These are phyloP conservation scores for Xanthorhoe spadicearia DNA, from an alignment of 2,888 invertebrate species.

Conservation along the genomic window DNA sequence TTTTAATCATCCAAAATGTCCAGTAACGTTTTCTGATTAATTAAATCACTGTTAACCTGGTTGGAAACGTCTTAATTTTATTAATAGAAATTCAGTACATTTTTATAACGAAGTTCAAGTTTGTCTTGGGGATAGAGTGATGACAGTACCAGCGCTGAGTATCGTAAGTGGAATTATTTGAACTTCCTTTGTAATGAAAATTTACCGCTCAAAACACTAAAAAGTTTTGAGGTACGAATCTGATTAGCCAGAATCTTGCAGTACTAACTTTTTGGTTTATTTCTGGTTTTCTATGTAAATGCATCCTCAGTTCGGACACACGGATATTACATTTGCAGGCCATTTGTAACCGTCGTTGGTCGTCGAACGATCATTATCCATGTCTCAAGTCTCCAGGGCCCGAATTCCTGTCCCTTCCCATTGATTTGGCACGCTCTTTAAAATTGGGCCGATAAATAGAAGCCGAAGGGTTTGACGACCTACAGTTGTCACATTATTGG, in stretches of 20 bases:
- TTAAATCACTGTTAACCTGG: too few relatives aligned
- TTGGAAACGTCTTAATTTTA: too few relatives aligned
- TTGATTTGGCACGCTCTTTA: conserved; percentile 70
- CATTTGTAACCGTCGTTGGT: conserved; percentile 82
- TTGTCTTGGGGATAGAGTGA: too few relatives aligned
- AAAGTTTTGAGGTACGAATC: too few relatives aligned
- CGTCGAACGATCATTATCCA: conserved; percentile 79
- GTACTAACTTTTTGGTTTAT: background rate
- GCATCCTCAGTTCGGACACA: conserved; percentile 61
- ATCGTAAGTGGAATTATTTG: too few relatives aligned
- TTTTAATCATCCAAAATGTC: too few relatives aligned
- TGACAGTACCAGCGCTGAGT: too few relatives aligned
- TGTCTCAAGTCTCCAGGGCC: conserved; percentile 71
- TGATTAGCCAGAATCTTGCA: background rate
- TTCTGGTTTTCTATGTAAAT: background rate
- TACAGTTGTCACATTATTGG: conserved; percentile 51
- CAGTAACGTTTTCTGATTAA: too few relatives aligned
- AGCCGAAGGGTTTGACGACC: conserved; percentile 56
- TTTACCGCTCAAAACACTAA: too few relatives aligned
- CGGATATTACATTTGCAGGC: conserved; percentile 84
- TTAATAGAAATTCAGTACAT: too few relatives aligned
- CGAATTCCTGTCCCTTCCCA: conserved; percentile 72
- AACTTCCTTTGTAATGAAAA: too few relatives aligned
- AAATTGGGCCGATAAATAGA: conserved; percentile 74
- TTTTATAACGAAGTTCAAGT: too few relatives aligned